Evolutionary conservation across 2,888 invertebrate genomes (phyloP), one percentile per base, ranked within the genome.

Genomic region (Yponomeuta sedellus): DNA sequence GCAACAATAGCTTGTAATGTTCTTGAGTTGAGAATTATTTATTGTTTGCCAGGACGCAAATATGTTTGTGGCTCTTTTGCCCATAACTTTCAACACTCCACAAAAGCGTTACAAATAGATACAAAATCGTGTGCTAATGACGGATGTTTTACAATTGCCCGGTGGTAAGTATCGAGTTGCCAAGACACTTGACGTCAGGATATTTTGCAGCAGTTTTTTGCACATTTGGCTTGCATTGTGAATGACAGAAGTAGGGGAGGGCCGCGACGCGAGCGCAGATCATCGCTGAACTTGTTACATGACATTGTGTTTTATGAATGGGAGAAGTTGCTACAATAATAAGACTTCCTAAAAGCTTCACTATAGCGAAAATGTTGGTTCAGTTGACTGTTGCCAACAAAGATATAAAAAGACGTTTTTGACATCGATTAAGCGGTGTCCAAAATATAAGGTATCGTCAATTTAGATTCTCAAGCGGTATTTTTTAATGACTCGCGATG

Each of bases 281-380:
- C 44, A 52, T 16, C 12, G 16, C 44, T 52, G 44, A 52, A 52
- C 44, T 52, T 52, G 44, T 52, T 52, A 52, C 44, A 52, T 52
- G 44, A 52, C 44, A 52, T 52, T 52, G 44, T 52, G 44, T 52
- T 52, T 52, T 52, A 52, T 52, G 44, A 52, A 52, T 52, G 44
- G 44, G 44, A 52, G 44, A 52, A 52, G 44, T 16, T 52, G 44
- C 4, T 52, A 52, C 16, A 52, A 52, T 52, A 52, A 52, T 52
- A 52, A 52, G 16, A 52, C 16, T 16, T 52, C 2, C 16, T 52
- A 16, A 4, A 3, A 44, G 11, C 10, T 10, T 44, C 10, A 16
- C 44, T 52, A 52, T 52, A 12, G 44, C 44, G 16, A 52, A 52
- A 52, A 52, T 52, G 44, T 16, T 12, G 16, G 44, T 52, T 16